Conservation (phyloP, 1,140 invertebrate genomes). For the Agrypnia vestita region DNA sequence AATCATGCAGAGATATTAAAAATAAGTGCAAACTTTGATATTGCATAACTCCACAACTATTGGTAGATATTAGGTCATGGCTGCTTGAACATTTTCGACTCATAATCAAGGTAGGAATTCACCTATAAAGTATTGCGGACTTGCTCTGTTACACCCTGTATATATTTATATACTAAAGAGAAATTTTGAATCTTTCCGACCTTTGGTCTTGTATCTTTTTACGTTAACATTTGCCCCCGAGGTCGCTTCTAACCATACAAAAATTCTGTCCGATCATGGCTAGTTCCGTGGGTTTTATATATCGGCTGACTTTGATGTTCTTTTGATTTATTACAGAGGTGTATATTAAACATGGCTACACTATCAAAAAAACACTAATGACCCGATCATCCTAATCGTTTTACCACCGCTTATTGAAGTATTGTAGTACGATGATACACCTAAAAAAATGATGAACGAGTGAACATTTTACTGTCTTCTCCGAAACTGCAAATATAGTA, state of each 20-base stretch:
- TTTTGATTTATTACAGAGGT: constrained; percentile 21
- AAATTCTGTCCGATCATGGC: background rate
- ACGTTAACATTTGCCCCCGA: background rate
- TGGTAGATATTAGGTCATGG: too few relatives aligned
- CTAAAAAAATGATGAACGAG: too few relatives aligned
- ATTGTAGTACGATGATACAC: background rate
- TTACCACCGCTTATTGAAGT: background rate
- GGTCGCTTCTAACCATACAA: background rate
- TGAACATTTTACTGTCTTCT: too few relatives aligned
- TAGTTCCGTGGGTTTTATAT: background rate
- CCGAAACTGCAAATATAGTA: too few relatives aligned
- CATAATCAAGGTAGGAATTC: too few relatives aligned
- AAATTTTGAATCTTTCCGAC: background rate
- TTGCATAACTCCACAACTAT: too few relatives aligned
- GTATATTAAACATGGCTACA: constrained; percentile 10
- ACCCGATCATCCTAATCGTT: background rate
- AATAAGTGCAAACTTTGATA: too few relatives aligned
- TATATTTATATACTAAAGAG: too few relatives aligned
- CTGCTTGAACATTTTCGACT: too few relatives aligned
- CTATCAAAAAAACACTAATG: background rate
- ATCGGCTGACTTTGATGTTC: constrained; percentile 5
- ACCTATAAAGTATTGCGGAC: too few relatives aligned
- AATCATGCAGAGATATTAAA: too few relatives aligned
- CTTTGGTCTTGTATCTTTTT: background rate
- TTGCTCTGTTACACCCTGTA: too few relatives aligned